A percentile compares a stretch with the other conserved stretches of the same genome.
These are phyloP conservation scores for Yponomeuta malinellus DNA, from an alignment of 2,888 invertebrate species.

Conservation along the genomic window DNA sequence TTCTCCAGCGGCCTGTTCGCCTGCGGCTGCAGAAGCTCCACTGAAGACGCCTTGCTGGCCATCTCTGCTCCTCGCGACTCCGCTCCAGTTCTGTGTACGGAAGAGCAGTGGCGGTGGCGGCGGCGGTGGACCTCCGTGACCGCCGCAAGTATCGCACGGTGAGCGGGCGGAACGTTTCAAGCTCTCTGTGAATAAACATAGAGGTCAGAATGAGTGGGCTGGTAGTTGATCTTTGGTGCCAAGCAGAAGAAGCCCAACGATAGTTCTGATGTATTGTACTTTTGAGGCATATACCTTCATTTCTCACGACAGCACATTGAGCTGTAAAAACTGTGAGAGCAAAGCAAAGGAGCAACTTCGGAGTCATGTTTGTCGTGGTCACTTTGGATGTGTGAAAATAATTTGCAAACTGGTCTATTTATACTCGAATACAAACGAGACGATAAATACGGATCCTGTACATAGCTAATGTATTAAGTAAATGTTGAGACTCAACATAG, in stretches of 20 bases:
- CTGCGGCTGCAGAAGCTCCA: slow-evolving; percentile 39
- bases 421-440: background rate
- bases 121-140: slow-evolving; percentile 23
- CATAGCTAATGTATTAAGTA: slow-evolving; percentile 32
- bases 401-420: background rate
- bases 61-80: slow-evolving; percentile 33
- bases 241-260: slow-evolving; percentile 17
- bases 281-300: background rate
- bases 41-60: slow-evolving; percentile 46
- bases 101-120: slow-evolving; percentile 32
- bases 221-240: slow-evolving; percentile 25
- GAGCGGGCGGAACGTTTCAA: slow-evolving; percentile 33
- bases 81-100: slow-evolving; percentile 50
- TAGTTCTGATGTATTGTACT: too few relatives aligned
- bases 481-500: slow-evolving; percentile 31
- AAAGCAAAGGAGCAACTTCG: slow-evolving; percentile 26
- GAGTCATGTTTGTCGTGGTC: slow-evolving; percentile 3
- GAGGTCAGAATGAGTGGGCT: too few relatives aligned
- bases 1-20: slow-evolving; percentile 31
- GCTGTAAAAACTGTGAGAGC: slow-evolving; percentile 29
- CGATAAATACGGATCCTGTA: slow-evolving; percentile 17
- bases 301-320: slow-evolving; percentile 32
- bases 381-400: background rate
- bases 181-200: slow-evolving; percentile 5
- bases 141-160: slow-evolving; percentile 28